Base-by-base conservation (phyloP, 1,140 invertebrate species). In the Rhopalosiphum maidis region DNA sequence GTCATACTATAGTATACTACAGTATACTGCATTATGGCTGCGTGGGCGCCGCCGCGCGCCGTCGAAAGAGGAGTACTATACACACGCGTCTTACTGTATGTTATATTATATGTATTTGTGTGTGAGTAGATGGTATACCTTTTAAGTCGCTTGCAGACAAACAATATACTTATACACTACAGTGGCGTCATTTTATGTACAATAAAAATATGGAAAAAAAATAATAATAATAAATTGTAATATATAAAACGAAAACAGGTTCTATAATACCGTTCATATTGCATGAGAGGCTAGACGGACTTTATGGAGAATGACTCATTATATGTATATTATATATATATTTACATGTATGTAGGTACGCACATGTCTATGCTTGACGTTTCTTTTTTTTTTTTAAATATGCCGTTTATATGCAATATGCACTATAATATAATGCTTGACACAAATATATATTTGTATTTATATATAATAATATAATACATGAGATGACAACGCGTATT, bases 211-310 rank as follows among this genome's bases (percentile, higher is more conserved):
- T 83, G 77, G 41, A 92, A 91, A 46, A 83, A 51, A n/a, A 91
- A 43, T 48, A 77, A 91, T 82, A 60, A 90, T 90, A 93, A 93
- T 93, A 93, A 54, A 82, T 91, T 82, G 90, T 92, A 92, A 43
- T 86, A 43, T 83, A 54, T 86, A 85, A 85, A 85, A 92, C 35
- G 48, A 91, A 93, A 93, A 93, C 91, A 86, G 91, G 91, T 93
- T 93, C 91, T 86, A 46, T 54, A 90, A 46, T 85, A 93, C 82
- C 91, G 77, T 90, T 55, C 37, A n/a, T 54, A 90, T 55, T 55
- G 35, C 91, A 25, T 22, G 82, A 85, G 82, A 93, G 91, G 48
- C 91, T 93, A 93, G 91, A 93, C 91, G 51, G 91, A 93, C 82
- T 85, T 90, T 90, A 68, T 90, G 89, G 54, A 85, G 43, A 51